A percentile compares a stretch with the other conserved stretches of the same genome.
Conservation (phyloP, 2,797 vertebrate species). For the Bradypodion ventrale region DNA sequence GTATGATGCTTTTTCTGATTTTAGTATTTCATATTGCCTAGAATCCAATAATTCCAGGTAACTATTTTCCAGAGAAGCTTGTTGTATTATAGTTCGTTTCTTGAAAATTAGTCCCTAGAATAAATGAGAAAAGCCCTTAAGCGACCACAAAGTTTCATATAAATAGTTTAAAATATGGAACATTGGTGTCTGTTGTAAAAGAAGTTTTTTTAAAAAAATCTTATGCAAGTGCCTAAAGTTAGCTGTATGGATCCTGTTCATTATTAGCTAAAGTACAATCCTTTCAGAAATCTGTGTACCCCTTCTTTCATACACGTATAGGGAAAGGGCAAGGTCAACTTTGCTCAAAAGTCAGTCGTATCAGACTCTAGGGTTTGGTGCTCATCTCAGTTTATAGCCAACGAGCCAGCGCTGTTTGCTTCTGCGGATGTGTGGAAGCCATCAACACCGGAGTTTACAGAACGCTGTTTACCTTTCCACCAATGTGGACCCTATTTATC, state of each 20-base stretch:
- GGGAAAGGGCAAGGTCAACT: too few relatives aligned
- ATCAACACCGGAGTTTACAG: too few relatives aligned
- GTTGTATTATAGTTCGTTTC: background rate
- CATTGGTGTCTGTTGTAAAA: background rate
- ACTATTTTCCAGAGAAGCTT: background rate
- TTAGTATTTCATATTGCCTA: background rate
- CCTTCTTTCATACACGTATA: too few relatives aligned
- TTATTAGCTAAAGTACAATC: background rate
- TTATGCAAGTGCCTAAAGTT: background rate
- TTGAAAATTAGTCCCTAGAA: background rate
- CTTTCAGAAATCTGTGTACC: background rate
- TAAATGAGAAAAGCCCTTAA: background rate
- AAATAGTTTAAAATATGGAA: background rate
- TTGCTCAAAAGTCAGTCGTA: too few relatives aligned
- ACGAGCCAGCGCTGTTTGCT: too few relatives aligned
- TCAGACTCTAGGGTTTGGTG: too few relatives aligned
- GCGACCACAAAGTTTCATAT: background rate
- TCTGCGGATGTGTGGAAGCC: too few relatives aligned
- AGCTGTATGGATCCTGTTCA: background rate
- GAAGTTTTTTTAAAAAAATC: background rate
- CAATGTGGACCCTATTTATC: too few relatives aligned
- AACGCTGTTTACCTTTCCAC: too few relatives aligned
- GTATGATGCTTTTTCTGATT: accelerated
- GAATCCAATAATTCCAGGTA: background rate
- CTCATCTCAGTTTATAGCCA: too few relatives aligned